Conservation (phyloP, 2,797 vertebrate species). For the Lagodon rhomboides region DNA sequence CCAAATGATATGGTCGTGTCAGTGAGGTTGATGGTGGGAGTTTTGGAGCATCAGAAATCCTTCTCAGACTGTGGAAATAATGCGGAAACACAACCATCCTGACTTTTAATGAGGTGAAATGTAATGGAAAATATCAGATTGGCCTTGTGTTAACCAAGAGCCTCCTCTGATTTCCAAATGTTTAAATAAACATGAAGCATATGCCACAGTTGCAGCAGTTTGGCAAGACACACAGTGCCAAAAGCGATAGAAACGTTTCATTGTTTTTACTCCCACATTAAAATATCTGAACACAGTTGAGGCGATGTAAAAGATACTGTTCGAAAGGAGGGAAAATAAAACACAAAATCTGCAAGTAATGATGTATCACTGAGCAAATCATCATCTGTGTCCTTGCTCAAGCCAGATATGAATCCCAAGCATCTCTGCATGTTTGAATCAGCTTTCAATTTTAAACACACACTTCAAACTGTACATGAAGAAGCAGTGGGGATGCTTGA, state of each 20-base stretch:
- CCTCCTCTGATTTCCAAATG: constrained; percentile 56
- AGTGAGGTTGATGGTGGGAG: neutral
- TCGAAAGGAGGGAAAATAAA: neutral
- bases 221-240: constrained; percentile 21
- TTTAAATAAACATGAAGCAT: constrained; percentile 73
- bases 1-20: neutral
- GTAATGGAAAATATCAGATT: constrained; percentile 17
- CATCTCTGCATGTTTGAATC: constrained; percentile 22
- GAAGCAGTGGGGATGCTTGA: neutral
- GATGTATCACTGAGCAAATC: constrained; percentile 8
- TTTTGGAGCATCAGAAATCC: neutral
- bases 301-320: constrained; percentile 8
- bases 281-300: constrained; percentile 8
- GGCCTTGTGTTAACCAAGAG: constrained; percentile 25
- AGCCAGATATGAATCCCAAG: constrained; percentile 2
- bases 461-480: neutral
- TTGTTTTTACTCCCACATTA: constrained; percentile 20
- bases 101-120: constrained; percentile 23
- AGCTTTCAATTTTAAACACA: constrained; percentile 33
- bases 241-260: constrained; percentile 21
- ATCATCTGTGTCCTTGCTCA: neutral
- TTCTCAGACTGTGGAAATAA: neutral
- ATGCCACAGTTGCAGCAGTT: constrained; percentile 40
- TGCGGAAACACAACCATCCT: neutral
- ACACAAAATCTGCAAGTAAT: neutral